Evolutionary conservation across 1,140 invertebrate species (phyloP).

Genomic region (Acyrthosiphon pisum): DNA sequence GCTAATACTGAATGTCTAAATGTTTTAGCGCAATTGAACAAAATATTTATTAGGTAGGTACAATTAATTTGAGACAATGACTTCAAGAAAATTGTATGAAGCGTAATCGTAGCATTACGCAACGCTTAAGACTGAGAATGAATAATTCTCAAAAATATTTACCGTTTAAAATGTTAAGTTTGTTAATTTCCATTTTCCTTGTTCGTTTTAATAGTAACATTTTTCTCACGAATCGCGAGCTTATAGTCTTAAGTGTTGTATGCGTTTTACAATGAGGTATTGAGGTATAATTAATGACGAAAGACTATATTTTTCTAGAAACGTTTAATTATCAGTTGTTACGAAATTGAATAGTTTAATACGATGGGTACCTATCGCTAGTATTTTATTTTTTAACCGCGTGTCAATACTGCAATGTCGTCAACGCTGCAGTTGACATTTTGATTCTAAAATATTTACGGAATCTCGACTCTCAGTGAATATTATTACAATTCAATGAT

Average conservation of each 20-base stretch:
- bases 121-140: not conserved
- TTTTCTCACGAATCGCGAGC: not conserved
- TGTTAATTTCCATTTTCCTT: not conserved
- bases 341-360: not conserved
- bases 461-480: not conserved
- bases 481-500: not conserved
- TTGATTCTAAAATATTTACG: not conserved
- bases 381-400: not conserved
- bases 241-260: not conserved
- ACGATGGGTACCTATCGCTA: not conserved
- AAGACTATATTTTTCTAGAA: not conserved
- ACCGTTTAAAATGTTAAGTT: not conserved
- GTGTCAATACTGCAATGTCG: not conserved
- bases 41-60: constrained; percentile 3
- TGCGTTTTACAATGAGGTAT: not conserved
- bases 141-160: not conserved
- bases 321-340: not conserved
- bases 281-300: not conserved
- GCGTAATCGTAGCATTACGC: not conserved
- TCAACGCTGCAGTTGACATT: not conserved
- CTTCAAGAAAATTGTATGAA: not conserved
- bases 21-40: not conserved
- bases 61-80: not conserved
- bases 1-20: not conserved
- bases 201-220: not conserved